Evolutionary conservation across 1,140 invertebrate species (phyloP).

Genomic region (Atta colombica): DNA sequence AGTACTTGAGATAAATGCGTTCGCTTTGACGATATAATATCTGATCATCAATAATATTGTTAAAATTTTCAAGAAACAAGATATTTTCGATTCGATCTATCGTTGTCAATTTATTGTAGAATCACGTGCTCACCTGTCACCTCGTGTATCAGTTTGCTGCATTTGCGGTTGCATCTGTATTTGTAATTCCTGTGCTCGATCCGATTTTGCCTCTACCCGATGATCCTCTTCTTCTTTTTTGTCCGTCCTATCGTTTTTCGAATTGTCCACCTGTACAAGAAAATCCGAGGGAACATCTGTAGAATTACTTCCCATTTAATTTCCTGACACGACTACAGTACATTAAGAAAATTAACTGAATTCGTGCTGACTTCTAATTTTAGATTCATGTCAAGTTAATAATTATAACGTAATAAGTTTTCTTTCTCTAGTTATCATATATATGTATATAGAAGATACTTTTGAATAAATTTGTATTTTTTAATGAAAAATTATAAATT

Average conservation of each 20-base stretch:
- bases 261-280: conserved; percentile 40
- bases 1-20: no score
- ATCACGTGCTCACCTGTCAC: conserved; percentile 71
- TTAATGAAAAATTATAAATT: neutral
- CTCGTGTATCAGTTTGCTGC: conserved; percentile 54
- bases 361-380: neutral
- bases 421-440: neutral
- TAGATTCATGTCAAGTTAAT: neutral
- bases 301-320: conserved; percentile 32
- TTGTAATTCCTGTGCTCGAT: conserved; percentile 55
- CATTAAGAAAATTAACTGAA: conserved; percentile 1
- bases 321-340: neutral
- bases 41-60: neutral
- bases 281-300: neutral
- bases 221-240: neutral
- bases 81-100: neutral
- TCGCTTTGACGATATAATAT: conserved; percentile 2
- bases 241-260: neutral
- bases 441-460: neutral
- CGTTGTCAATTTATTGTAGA: neutral
- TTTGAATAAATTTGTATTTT: conserved; percentile 1
- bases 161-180: conserved; percentile 63
- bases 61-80: conserved; percentile 18
- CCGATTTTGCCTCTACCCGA: conserved; percentile 10
- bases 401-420: conserved; percentile 1